These are phyloP conservation scores for Lottia gigantea DNA, from an alignment of 2,888 invertebrate genomes.

Conservation along the genomic window DNA sequence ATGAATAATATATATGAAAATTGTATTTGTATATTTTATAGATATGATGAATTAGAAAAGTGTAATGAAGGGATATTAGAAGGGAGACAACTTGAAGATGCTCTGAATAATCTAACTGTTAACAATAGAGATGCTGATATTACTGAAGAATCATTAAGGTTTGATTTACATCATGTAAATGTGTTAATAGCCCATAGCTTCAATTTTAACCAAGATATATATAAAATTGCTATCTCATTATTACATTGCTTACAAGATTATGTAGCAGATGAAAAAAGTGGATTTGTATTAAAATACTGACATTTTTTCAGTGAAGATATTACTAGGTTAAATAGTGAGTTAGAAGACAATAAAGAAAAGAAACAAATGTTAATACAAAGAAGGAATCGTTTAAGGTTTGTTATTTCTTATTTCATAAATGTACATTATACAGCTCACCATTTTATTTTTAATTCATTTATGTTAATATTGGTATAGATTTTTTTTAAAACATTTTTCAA, in stretches of 20 bases:
- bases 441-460: too few species aligned
- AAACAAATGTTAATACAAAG: constrained; percentile 49
- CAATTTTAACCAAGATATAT: too few species aligned
- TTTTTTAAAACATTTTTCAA: too few species aligned
- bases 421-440: too few species aligned
- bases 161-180: constrained; percentile 8
- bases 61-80: constrained; percentile 43
- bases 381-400: constrained; percentile 52
- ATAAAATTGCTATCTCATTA: too few species aligned
- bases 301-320: constrained; percentile 34
- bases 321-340: constrained; percentile 29
- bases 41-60: constrained; percentile 38
- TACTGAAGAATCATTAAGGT: constrained; percentile 42
- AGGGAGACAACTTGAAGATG: constrained; percentile 49
- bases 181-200: too few species aligned
- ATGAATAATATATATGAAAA: background rate
- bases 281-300: background rate
- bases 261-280: too few species aligned
- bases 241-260: too few species aligned
- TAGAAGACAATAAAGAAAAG: constrained; percentile 39
- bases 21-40: constrained; percentile 24
- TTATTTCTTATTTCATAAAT: background rate
- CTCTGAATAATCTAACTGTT: constrained; percentile 40
- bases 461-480: too few species aligned
- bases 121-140: constrained; percentile 33